Base-by-base conservation (phyloP, 1,140 invertebrate genomes). In the Euglossa dilemma region DNA sequence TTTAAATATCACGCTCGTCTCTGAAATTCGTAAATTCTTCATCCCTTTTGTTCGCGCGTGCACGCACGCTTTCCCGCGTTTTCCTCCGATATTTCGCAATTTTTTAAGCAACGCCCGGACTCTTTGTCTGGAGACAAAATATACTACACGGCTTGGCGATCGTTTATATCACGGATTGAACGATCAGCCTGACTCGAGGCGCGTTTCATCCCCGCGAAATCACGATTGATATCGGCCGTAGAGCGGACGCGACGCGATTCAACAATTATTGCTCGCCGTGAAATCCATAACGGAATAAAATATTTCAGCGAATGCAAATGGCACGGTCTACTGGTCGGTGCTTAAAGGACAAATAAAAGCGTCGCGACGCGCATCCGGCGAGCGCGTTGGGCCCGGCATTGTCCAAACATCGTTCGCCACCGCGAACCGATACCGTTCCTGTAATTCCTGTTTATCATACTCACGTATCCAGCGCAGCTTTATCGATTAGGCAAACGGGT, bases 371-470 rank as follows among this genome's bases (percentile, higher is more conserved):
- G 0, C 61, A n/a, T 43, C 28, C 43, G 23, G 18, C 20, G 43
- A 64, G 54, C 43, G 20, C 63, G 6, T 18, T 36, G 2, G 56
- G 20, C 43, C 45, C 7, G 18, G 5, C 12, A 57, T 67, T 54
- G 20, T 54, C 47, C 63, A n/a, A 52, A 20, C 25, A 43, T 2
- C 6, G 47, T n/a, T 64, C 6, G 25, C 23, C 16, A 18, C 23
- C 9, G 47, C 4, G 36, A 9, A 45, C 7, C 66, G 4, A 16
- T 6, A 54, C 52, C 50, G 50, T 11, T 2, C 6, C 6, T 23
- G 64, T 67, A 71, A 79, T 71, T 80, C 11, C n/a, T 63, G 43
- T 43, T 71, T 71, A 25, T 25, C 69, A 16, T 80, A 80, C 59
- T 74, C 47, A 74, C 71, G 16, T 28, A 12, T 43, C 2, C 18